Evolutionary conservation across 2,113 vertebrate species (phyloP), one percentile per base, ranked within the genome.

Genomic region (Lucifuga dentata): DNA sequence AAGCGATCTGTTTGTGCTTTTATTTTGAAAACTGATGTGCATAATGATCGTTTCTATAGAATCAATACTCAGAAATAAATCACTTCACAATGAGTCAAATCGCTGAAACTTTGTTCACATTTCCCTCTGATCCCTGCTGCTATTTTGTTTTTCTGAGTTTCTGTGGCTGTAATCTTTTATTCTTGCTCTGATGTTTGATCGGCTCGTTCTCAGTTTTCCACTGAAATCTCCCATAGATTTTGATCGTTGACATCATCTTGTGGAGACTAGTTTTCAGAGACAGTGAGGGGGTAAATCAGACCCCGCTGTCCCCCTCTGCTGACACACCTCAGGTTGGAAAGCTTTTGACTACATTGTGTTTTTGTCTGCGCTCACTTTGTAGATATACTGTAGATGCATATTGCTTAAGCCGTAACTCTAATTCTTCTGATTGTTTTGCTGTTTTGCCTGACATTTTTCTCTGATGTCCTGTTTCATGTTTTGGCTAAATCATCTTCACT

Each of bases 191-290:
- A 35, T 33, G 61, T 67, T 43, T 71, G 69, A 88, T 87, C 68
- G 51, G 77, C 78, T 86, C 93, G 80, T 92, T 94, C 92, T 94
- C 16, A 78, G 70, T 32, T 72, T 76, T 24, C 64, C 20, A 71
- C 92, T 91, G 85, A 92, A 91, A 89, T 94, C 69, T 94, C 87
- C 94, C 91, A 80, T 95, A 99, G 98, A 97, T 93, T 91, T 84
- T 98, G 94, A 93, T 98, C 94, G 94, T 98, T 95, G 97, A 99
- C 93, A 91, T 93, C 94, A 85, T 97, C 95, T 94, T 98, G 92
- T 94, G 96, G 97, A 98, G 94, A 86, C 93, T 96, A 94, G 93
- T 95, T 94, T 97, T 97, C 95, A 95, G 94, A 93, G 94, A 93
- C 92, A 95, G 92, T 93, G 93, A 90, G 89, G 94, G 93, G 59